Evolutionary conservation across 2,888 invertebrate species (phyloP).

Genomic region (Eledona agricola): DNA sequence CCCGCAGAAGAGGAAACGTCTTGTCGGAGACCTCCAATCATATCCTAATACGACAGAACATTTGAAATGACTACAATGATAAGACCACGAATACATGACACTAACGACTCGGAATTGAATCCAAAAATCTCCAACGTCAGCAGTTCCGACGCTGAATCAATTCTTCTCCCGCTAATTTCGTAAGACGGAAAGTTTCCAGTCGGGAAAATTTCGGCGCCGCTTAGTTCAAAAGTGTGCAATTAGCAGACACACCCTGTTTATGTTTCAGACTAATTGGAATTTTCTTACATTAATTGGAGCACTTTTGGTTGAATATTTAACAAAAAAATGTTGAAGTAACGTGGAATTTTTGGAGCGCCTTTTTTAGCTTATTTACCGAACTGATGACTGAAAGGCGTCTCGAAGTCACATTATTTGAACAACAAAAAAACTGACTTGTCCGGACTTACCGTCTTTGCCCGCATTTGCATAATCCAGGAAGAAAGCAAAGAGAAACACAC

Average conservation of each 20-base stretch:
- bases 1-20: neutral
- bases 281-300: constrained; percentile 16
- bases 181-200: neutral
- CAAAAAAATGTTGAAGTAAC: constrained; percentile 17
- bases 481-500: constrained; percentile 41
- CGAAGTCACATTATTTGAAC: too few relatives aligned
- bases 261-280: too few relatives aligned
- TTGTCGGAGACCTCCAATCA: constrained; percentile 4
- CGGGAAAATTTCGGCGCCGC: neutral
- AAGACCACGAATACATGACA: constrained; percentile 18
- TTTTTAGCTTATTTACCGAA: constrained; percentile 30
- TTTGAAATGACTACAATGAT: constrained; percentile 13
- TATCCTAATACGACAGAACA: constrained; percentile 13
- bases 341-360: constrained; percentile 25
- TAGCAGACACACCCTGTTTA: too few relatives aligned
- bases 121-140: constrained; percentile 17
- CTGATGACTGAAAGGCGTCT: too few relatives aligned
- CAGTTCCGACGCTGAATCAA: too few relatives aligned
- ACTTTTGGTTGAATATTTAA: constrained; percentile 22
- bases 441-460: constrained; percentile 48
- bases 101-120: constrained; percentile 11
- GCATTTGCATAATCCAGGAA: constrained; percentile 44
- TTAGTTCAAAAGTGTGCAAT: too few relatives aligned
- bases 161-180: neutral
- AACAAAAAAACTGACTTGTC: too few relatives aligned